These are phyloP conservation scores for Xylocopa sonorina DNA, from an alignment of 1,140 invertebrate genomes.

Conservation along the genomic window DNA sequence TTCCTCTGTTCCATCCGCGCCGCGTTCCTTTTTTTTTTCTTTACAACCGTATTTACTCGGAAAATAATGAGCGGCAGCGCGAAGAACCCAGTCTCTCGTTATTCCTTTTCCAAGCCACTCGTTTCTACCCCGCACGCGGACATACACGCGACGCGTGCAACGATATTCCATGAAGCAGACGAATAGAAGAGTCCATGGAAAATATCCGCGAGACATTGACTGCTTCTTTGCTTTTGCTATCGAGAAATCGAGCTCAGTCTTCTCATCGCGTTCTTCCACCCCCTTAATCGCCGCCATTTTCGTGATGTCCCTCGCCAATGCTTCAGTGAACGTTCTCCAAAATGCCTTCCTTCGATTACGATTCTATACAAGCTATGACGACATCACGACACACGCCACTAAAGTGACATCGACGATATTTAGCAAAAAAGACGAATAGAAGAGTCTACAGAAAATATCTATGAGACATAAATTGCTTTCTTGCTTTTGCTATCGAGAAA, in stretches of 20 bases:
- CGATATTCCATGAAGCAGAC: background rate
- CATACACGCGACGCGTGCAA: background rate
- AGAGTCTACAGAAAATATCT: background rate
- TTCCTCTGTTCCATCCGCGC: conserved; percentile 6
- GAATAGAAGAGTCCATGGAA: background rate
- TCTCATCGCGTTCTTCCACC: background rate
- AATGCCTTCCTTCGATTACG: no score
- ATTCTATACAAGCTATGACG: no score
- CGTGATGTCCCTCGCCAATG: background rate
- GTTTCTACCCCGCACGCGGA: background rate
- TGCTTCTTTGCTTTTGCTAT: background rate
- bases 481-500: background rate
- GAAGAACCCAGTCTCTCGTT: conserved; percentile 54
- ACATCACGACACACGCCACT: no score
- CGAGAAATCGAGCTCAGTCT: background rate
- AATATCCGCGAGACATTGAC: background rate
- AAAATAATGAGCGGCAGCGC: conserved; percentile 60
- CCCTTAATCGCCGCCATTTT: background rate
- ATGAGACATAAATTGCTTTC: background rate
- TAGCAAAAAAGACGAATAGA: background rate
- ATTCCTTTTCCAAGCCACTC: conserved; percentile 53
- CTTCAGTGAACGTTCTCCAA: background rate
- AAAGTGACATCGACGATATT: background rate
- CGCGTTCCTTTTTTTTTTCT: no score
- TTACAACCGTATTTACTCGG: conserved; percentile 53